Percentiles rank a stretch among this genome's conserved stretches.
Conservation (phyloP, 1,140 invertebrate genomes). For the Mesaphorura yosii region DNA sequence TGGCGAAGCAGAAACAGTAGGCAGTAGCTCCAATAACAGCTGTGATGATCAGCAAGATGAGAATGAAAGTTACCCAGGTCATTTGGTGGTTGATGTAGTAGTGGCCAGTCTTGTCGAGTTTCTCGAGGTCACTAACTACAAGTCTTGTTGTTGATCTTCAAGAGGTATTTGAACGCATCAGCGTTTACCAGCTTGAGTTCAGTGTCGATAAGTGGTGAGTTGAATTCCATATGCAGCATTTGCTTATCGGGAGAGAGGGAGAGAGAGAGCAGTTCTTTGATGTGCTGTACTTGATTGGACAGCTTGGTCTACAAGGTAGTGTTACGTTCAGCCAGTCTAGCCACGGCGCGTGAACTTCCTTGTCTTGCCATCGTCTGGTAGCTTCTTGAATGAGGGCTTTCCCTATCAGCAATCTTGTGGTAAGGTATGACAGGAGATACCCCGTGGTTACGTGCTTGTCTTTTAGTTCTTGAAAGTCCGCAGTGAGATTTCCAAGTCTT, state of each 20-base stretch:
- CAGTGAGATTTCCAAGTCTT: no score
- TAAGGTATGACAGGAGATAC: slow-evolving; percentile 14
- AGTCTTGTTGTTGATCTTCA: slow-evolving; percentile 10
- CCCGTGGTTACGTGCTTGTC: no score
- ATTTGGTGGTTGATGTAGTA: no score
- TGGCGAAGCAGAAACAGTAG: no score
- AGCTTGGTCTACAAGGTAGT: slow-evolving; percentile 6
- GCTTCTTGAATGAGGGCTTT: slow-evolving; percentile 10
- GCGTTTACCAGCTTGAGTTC: slow-evolving; percentile 8
- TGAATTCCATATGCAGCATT: slow-evolving; percentile 9
- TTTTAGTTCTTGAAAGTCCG: no score
- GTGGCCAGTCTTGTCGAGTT: no score
- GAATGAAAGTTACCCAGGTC: no score
- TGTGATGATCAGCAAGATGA: no score
- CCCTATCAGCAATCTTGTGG: background rate
- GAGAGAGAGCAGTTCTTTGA: background rate
- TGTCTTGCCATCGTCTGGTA: slow-evolving; percentile 1
- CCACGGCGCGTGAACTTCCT: slow-evolving; percentile 3
- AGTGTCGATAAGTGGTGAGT: slow-evolving; percentile 2
- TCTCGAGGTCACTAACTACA: no score
- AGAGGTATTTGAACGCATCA: slow-evolving; percentile 7
- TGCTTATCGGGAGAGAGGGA: background rate
- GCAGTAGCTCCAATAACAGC: no score
- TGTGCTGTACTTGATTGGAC: slow-evolving; percentile 2
- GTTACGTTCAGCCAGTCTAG: slow-evolving; percentile 13